phyloP scores from a whole-genome alignment of 2,113 vertebrate genomes.

The Greenwoodochromis staneri region DNA sequence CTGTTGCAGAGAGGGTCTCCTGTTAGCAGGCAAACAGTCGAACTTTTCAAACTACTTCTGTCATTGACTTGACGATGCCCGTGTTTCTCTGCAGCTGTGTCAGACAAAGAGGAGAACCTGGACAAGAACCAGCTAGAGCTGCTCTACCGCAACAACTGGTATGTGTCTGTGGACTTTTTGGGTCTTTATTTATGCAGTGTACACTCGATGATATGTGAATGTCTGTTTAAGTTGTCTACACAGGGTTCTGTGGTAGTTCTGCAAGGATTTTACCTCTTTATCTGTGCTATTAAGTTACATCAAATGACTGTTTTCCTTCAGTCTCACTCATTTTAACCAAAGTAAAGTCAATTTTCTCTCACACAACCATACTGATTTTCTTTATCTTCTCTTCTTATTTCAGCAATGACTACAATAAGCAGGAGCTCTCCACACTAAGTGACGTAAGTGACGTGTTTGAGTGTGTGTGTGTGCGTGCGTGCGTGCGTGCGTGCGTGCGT shows the following conservation, averaged over 20 bases:
- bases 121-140: slow-evolving; percentile 69
- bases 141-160: slow-evolving; percentile 60
- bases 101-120: slow-evolving; percentile 63
- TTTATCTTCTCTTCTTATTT: background rate
- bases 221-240: background rate
- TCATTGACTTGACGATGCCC: background rate
- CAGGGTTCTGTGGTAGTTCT: background rate
- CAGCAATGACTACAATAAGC: slow-evolving; percentile 64
- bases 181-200: background rate
- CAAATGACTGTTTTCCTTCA: background rate
- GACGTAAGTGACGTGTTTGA: slow-evolving; percentile 70
- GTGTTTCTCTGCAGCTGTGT: slow-evolving; percentile 18
- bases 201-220: background rate
- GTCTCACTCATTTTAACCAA: background rate
- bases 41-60: background rate
- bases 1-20: background rate
- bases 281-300: background rate
- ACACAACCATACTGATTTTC: background rate
- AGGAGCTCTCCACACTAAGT: slow-evolving; percentile 71
- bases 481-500: rapidly evolving
- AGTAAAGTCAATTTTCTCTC: background rate
- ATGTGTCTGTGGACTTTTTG: background rate
- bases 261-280: rapidly evolving
- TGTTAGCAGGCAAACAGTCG: background rate
- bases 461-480: rapidly evolving